phyloP scores from a whole-genome alignment of 2,888 invertebrate species.

The Troglohyphantes excavatus region DNA sequence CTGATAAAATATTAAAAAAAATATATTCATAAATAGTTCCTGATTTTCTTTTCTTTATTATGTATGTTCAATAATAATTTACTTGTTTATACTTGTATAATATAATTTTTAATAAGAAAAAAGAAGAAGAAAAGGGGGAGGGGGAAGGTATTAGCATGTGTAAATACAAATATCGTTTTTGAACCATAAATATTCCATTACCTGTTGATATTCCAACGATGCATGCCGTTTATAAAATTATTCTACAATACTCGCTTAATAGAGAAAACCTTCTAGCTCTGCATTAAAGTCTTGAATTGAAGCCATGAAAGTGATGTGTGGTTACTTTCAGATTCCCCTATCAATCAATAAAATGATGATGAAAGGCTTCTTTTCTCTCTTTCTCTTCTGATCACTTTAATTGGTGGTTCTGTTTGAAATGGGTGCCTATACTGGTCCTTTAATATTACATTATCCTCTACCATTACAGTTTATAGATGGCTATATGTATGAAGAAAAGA shows the following conservation, averaged over 20 bases:
- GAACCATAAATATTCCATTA: too few relatives aligned
- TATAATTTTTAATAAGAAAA: too few relatives aligned
- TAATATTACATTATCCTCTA: constrained; percentile 64
- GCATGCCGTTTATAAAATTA: background rate
- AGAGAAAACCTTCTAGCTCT: background rate
- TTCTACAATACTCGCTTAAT: background rate
- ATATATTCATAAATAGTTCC: too few relatives aligned
- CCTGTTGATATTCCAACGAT: background rate
- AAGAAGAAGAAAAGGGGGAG: too few relatives aligned
- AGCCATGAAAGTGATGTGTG: constrained; percentile 60
- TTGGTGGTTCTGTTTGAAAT: constrained; percentile 19
- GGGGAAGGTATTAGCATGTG: too few relatives aligned
- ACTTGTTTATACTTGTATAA: too few relatives aligned
- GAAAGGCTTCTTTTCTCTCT: constrained; percentile 70
- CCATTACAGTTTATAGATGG: constrained; percentile 68
- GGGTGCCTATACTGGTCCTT: constrained; percentile 60
- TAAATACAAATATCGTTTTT: too few relatives aligned
- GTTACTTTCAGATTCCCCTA: constrained; percentile 21
- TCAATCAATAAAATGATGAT: constrained; percentile 42
- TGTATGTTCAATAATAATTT: too few relatives aligned
- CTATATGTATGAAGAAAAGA: constrained; percentile 70
- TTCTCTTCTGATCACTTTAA: background rate
- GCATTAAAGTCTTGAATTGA: constrained; percentile 21
- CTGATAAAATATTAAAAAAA: too few relatives aligned
- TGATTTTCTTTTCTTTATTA: too few relatives aligned